Evolutionary conservation across 2,797 vertebrate species (phyloP).

Genomic region (Avahi laniger): DNA sequence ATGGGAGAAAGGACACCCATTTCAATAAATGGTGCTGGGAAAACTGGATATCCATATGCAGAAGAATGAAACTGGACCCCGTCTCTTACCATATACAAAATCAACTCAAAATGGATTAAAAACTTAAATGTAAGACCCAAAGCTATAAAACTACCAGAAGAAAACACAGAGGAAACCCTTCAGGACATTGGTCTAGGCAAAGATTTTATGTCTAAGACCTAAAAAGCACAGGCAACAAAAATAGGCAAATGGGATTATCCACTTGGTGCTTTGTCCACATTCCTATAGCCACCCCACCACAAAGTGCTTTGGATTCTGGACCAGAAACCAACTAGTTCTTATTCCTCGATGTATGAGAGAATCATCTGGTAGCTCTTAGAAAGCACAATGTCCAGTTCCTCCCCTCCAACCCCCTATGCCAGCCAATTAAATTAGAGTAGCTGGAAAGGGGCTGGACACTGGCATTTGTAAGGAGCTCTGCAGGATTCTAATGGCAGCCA

Average conservation of each 20-base stretch:
- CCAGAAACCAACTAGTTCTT: not conserved
- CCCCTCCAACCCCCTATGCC: not conserved
- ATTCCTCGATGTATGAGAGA: not conserved
- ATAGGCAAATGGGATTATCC: not conserved
- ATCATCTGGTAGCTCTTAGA: not conserved
- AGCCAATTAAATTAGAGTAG: not conserved
- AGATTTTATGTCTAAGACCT: not conserved
- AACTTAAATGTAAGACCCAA: too few relatives aligned
- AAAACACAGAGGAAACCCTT: not conserved
- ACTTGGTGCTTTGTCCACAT: not conserved
- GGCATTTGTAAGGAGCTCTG: not conserved
- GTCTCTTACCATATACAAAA: too few relatives aligned
- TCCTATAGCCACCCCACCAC: conserved; percentile 3
- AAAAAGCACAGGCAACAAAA: not conserved
- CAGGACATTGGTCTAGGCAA: not conserved
- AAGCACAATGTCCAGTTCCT: not conserved
- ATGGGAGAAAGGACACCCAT: too few relatives aligned
- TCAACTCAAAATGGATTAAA: too few relatives aligned
- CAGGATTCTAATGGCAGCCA: not conserved
- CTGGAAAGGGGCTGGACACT: not conserved
- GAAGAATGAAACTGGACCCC: too few relatives aligned
- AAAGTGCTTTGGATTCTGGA: not conserved
- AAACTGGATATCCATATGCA: too few relatives aligned
- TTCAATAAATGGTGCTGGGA: too few relatives aligned
- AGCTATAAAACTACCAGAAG: not conserved